Base-by-base conservation (phyloP, 2,888 invertebrate species). In the Zaprionus lineosus region DNA sequence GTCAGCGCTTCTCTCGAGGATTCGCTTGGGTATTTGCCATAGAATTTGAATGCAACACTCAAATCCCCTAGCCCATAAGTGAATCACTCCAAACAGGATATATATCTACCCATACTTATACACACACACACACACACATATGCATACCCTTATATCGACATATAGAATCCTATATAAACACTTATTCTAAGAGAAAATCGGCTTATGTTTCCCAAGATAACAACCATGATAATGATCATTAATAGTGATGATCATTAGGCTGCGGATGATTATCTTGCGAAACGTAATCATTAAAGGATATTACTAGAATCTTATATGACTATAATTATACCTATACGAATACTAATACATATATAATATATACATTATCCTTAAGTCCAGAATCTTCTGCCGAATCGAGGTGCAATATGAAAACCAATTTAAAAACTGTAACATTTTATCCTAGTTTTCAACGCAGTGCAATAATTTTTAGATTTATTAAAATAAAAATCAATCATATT, bases 11-110 rank as follows among this genome's bases (percentile, higher is more conserved):
- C 91, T 1, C 78, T 91, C n/a, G 91, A 90, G 71, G 91, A 91
- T 71, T 90, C 91, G 21, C 84, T 91, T 60, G 91, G 91, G 26
- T 91, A 91, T 86, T 87, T 91, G 84, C 91, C 91, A 86, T 91
- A 87, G 87, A 68, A 57, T 48, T 60, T 60, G 44, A 56, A 24
- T 61, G 57, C 14, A 60, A 43, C 56, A 63, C 55, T 65, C 48
- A 58, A 50, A 56, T 67, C 52, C 21, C 24, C 26, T 52, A 59
- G 58, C 19, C 2, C 2, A 11, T 53, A 53, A 40, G 21, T 11
- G 7, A 21, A 11, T 24, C 9, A 28, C 12, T n/a, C 19, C 15
- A 36, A 24, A n/a, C 19, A n/a, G n/a, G 36, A 39, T 62, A 39
- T 61, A 64, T 5, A 47, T 62, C 64, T 26, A 36, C 3, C 33